Evolutionary conservation across 2,888 invertebrate genomes (phyloP).

Genomic region (Hanleya hanleyi): DNA sequence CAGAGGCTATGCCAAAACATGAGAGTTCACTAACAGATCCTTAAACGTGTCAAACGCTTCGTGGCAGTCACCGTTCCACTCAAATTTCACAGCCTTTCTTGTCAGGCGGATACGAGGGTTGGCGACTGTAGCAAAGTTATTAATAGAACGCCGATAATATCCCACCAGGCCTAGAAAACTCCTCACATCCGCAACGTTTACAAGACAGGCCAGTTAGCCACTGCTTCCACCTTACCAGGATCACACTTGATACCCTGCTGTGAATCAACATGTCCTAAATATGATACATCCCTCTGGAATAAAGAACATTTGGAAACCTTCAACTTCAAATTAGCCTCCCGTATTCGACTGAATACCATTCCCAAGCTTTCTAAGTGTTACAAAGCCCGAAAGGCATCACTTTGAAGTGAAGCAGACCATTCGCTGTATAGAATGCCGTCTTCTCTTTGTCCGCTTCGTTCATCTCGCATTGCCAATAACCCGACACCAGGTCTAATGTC

Average conservation of each 20-base stretch:
- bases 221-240: slow-evolving; percentile 6
- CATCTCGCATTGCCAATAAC: slow-evolving; percentile 48
- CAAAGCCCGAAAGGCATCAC: too few species aligned
- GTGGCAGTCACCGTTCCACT: slow-evolving; percentile 30
- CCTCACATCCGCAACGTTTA: slow-evolving; percentile 15
- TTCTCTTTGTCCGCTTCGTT: slow-evolving; percentile 31
- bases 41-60: slow-evolving; percentile 29
- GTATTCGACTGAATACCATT: too few species aligned
- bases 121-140: neutral
- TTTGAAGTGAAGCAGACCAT: too few species aligned
- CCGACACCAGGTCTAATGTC: slow-evolving; percentile 37
- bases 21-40: slow-evolving; percentile 17
- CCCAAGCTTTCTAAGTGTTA: too few species aligned
- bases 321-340: slow-evolving; percentile 38
- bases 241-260: slow-evolving; percentile 15
- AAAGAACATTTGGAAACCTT: slow-evolving; percentile 45
- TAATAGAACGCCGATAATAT: slow-evolving; percentile 34
- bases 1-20: slow-evolving; percentile 32
- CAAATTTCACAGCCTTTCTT: slow-evolving; percentile 23
- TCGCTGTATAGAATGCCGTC: too few species aligned
- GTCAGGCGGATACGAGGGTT: slow-evolving; percentile 12
- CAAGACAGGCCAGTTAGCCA: neutral
- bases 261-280: slow-evolving; percentile 23
- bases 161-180: slow-evolving; percentile 18
- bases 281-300: slow-evolving; percentile 19